Percentiles rank a stretch among this genome's conserved stretches.
These are phyloP conservation scores for Oscheius sp. DNA, from an alignment of 2,888 invertebrate genomes.

Conservation along the genomic window DNA sequence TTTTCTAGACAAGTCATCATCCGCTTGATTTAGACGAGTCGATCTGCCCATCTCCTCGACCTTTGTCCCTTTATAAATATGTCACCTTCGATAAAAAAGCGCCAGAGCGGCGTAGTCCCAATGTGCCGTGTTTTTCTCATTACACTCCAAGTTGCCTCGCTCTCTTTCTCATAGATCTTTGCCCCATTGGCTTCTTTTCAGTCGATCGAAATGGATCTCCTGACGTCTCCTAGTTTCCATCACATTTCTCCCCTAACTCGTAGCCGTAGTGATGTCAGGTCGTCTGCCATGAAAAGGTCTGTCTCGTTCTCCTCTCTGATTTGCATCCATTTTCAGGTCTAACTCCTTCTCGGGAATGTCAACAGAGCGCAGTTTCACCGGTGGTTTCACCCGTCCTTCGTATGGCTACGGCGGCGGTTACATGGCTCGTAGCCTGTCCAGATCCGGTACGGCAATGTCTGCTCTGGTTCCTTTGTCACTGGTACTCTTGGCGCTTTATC, in stretches of 20 bases:
- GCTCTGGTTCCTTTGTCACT: constrained; percentile 20
- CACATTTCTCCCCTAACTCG: constrained; percentile 68
- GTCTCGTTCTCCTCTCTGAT: too few relatives aligned
- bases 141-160: too few relatives aligned
- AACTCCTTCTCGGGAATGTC: constrained; percentile 62
- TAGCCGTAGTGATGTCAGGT: constrained; percentile 59
- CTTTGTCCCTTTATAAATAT: too few relatives aligned
- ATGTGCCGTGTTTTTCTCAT: background rate
- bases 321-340: constrained; percentile 63
- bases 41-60: too few relatives aligned
- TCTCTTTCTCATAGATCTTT: too few relatives aligned
- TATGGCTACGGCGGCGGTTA: constrained; percentile 72
- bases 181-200: background rate
- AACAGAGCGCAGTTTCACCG: constrained; percentile 41
- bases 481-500: constrained; percentile 13
- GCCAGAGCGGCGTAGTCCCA: too few relatives aligned
- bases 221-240: constrained; percentile 68
- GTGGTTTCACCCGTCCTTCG: constrained; percentile 58
- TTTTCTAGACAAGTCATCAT: too few relatives aligned
- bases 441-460: constrained; percentile 62
- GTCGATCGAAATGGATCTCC: constrained; percentile 46
- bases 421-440: constrained; percentile 69
- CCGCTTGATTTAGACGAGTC: too few relatives aligned
- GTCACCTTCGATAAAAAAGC: too few relatives aligned
- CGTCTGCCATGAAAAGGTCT: constrained; percentile 54